Evolutionary conservation across 2,113 vertebrate species (phyloP).

Genomic region (Pseudopodoces humilis): DNA sequence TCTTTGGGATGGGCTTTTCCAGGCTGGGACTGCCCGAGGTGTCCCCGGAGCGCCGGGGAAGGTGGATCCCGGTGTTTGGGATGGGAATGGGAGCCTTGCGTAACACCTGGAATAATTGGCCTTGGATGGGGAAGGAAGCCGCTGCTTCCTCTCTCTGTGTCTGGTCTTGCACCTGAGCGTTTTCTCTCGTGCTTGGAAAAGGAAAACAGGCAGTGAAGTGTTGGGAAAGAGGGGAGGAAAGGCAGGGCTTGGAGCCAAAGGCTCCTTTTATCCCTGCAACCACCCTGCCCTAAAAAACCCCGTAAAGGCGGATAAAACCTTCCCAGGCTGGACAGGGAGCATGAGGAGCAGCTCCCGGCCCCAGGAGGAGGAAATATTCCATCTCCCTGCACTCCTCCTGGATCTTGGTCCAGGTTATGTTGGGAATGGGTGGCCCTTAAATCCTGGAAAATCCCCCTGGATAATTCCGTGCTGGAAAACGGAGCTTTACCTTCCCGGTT

Average conservation of each 20-base stretch:
- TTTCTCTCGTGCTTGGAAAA: background rate
- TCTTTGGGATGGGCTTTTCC: fast-evolving
- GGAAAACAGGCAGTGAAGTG: background rate
- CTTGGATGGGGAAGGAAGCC: background rate
- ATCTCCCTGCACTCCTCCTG: background rate
- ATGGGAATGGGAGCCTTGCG: background rate
- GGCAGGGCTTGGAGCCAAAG: background rate
- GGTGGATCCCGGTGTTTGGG: fast-evolving
- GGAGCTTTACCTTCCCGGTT: background rate
- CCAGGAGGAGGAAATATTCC: background rate
- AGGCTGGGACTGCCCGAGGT: background rate
- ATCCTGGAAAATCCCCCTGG: background rate
- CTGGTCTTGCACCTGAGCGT: background rate
- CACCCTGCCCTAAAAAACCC: background rate
- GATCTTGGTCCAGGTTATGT: background rate
- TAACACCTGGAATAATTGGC: background rate
- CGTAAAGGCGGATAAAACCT: fast-evolving
- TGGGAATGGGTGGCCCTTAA: background rate
- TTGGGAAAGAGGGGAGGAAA: background rate
- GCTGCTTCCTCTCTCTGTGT: background rate
- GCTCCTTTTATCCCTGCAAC: background rate
- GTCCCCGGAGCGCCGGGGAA: background rate
- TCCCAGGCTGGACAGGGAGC: background rate
- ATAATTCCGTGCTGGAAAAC: background rate
- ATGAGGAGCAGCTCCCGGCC: background rate